Conservation (phyloP, 2,113 vertebrate genomes). For the Polypterus senegalus region DNA sequence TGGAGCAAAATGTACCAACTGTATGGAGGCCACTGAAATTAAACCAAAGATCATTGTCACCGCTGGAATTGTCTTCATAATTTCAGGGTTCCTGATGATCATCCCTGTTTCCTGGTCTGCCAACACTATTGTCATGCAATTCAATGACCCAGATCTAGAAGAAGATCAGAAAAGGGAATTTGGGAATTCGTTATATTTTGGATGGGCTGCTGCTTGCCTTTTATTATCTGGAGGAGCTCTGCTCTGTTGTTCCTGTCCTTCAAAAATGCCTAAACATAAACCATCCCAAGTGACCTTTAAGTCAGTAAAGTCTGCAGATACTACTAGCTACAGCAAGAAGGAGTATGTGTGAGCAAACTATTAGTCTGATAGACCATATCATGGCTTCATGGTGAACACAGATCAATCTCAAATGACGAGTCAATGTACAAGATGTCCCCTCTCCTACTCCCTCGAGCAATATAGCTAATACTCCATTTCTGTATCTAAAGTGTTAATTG, state of each 20-base stretch:
- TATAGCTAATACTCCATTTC: too few relatives aligned
- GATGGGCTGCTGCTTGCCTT: slow-evolving; percentile 53
- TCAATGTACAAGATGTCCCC: too few relatives aligned
- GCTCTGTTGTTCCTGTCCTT: slow-evolving; percentile 50
- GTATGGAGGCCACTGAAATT: slow-evolving; percentile 35
- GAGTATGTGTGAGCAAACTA: slow-evolving; percentile 49
- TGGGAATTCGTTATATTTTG: slow-evolving; percentile 59
- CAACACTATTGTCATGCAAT: slow-evolving; percentile 49
- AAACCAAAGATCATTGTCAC: slow-evolving; percentile 44
- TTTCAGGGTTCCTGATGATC: slow-evolving; percentile 45
- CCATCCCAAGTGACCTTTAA: slow-evolving; percentile 33
- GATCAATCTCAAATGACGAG: too few relatives aligned
- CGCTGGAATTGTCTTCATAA: slow-evolving; percentile 36
- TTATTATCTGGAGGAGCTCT: slow-evolving; percentile 47
- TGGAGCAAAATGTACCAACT: slow-evolving; percentile 63
- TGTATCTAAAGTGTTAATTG: too few relatives aligned
- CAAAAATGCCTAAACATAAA: slow-evolving; percentile 10
- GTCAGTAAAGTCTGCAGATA: slow-evolving; percentile 31
- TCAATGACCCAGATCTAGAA: slow-evolving; percentile 49
- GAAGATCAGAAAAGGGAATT: slow-evolving; percentile 58
- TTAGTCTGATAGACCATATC: too few relatives aligned
- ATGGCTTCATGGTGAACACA: too few relatives aligned
- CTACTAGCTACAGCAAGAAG: slow-evolving; percentile 37
- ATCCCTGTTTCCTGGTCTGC: slow-evolving; percentile 56
- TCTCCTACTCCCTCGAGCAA: too few relatives aligned